Conservation (phyloP, 2,888 invertebrate genomes). For the Helobdella robusta region DNA sequence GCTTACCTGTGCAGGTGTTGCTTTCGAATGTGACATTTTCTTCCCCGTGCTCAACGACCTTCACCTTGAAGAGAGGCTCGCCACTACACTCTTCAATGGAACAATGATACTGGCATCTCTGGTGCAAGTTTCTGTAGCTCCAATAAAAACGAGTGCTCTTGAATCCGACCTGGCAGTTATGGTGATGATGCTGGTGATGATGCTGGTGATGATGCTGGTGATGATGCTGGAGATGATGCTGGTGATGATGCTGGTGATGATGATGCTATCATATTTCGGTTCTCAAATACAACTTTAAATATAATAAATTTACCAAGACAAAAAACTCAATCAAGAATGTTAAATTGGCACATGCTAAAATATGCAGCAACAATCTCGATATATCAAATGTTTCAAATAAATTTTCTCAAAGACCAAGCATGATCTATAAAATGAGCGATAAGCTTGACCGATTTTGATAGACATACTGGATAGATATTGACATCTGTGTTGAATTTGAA, state of each 20-base stretch:
- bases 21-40: constrained; percentile 63
- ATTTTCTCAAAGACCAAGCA: no score
- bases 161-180: constrained; percentile 50
- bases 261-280: no score
- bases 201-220: no score
- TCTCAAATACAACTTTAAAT: not conserved
- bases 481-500: constrained; percentile 74
- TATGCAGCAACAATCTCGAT: not conserved
- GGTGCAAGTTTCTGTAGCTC: constrained; percentile 76
- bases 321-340: no score
- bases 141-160: constrained; percentile 75
- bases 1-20: constrained; percentile 43
- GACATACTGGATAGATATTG: constrained; percentile 74
- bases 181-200: not conserved
- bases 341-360: no score
- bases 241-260: no score
- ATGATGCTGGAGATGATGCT: no score
- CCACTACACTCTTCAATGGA: constrained; percentile 59
- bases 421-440: not conserved
- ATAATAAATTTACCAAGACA: not conserved
- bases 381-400: not conserved
- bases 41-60: constrained; percentile 70
- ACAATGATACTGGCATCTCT: constrained; percentile 27
- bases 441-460: not conserved
- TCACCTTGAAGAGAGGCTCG: constrained; percentile 80